Evolutionary conservation across 1,140 invertebrate genomes (phyloP).

Genomic region (Brachionus paranguensis): DNA sequence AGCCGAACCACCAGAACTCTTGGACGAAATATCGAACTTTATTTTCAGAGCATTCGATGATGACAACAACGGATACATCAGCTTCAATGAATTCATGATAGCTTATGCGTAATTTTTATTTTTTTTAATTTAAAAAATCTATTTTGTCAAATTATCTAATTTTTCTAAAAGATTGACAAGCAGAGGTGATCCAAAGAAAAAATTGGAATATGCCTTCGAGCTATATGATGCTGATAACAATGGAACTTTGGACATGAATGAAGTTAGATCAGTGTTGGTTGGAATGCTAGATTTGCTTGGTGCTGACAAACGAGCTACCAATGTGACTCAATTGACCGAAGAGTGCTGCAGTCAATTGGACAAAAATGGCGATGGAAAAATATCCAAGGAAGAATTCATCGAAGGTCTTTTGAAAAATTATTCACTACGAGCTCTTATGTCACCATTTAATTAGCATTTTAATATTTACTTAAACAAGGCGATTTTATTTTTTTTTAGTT

Average conservation of each 20-base stretch:
- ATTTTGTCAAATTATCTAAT: not conserved
- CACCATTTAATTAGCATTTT: slow-evolving; percentile 30
- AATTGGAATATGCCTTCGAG: slow-evolving; percentile 17
- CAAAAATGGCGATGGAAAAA: not conserved
- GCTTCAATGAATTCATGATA: slow-evolving; percentile 11
- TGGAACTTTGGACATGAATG: not conserved
- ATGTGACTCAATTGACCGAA: not conserved
- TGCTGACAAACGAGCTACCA: not conserved
- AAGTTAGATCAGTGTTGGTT: not conserved
- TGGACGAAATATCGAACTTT: slow-evolving; percentile 6
- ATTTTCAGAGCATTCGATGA: slow-evolving; percentile 10
- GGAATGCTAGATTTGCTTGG: slow-evolving; percentile 13
- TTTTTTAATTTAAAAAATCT: not conserved
- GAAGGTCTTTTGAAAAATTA: slow-evolving; percentile 2
- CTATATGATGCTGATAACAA: slow-evolving; percentile 20
- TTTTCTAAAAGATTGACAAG: slow-evolving; percentile 6
- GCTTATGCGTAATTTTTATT: not conserved
- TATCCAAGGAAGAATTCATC: slow-evolving; percentile 21
- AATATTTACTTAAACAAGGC: too few species aligned
- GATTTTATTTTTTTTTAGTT: too few species aligned
- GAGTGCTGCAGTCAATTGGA: slow-evolving; percentile 3
- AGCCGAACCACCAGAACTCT: not conserved
- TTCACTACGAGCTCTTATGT: not conserved
- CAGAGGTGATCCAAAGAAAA: not conserved
- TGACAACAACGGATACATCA: not conserved